Evolutionary conservation across 1,140 invertebrate species (phyloP).

Genomic region (Drosophila hydei): DNA sequence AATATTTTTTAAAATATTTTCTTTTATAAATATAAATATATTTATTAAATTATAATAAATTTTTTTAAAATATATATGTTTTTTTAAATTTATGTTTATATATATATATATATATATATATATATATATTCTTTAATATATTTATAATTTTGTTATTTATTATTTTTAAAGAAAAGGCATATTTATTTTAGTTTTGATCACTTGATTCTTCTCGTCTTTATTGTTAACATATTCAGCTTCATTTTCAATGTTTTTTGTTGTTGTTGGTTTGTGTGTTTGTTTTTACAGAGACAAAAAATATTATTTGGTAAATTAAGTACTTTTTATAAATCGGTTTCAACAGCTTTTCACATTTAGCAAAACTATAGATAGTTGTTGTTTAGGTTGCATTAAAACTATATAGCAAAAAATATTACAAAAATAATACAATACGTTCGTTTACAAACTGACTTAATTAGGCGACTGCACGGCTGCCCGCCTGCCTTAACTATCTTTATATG

Average conservation of each 20-base stretch:
- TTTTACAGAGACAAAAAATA: slow-evolving; percentile 72
- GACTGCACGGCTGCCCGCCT: slow-evolving; percentile 30
- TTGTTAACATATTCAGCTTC: slow-evolving; percentile 65
- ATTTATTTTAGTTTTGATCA: slow-evolving; percentile 66
- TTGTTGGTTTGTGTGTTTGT: slow-evolving; percentile 43
- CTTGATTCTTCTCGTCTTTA: slow-evolving; percentile 57
- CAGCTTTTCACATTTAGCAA: slow-evolving; percentile 69
- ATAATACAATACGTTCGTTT: slow-evolving; percentile 78
- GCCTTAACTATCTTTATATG: slow-evolving; percentile 29
- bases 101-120: background rate
- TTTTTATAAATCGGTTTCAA: slow-evolving; percentile 80
- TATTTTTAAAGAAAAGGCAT: slow-evolving; percentile 1
- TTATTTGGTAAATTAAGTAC: slow-evolving; percentile 82
- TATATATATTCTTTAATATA: background rate
- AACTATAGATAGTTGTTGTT: slow-evolving; percentile 41
- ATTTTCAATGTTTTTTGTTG: slow-evolving; percentile 56
- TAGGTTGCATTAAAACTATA: slow-evolving; percentile 60
- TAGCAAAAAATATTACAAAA: slow-evolving; percentile 71
- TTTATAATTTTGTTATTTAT: background rate
- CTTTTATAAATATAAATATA: background rate
- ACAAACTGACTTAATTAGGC: slow-evolving; percentile 79
- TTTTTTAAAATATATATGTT: background rate
- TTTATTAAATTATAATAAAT: background rate
- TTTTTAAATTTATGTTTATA: background rate
- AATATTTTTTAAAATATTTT: background rate